Percentiles rank a stretch among this genome's conserved stretches.
These are phyloP conservation scores for Teinopalpus imperialis DNA, from an alignment of 2,888 invertebrate genomes.

Conservation along the genomic window DNA sequence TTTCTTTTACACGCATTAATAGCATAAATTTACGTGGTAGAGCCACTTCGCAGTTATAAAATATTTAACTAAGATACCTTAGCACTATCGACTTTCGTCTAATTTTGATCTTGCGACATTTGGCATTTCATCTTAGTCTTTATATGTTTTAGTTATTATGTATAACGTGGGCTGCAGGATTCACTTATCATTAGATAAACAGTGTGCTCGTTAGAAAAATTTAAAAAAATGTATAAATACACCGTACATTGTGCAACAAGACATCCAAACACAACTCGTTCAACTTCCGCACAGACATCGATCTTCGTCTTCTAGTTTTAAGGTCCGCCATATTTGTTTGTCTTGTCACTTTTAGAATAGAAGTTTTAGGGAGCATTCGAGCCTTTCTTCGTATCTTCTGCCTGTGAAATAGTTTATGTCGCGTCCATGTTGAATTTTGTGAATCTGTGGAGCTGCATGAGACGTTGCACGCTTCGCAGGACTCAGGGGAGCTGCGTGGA, in stretches of 20 bases:
- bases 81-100: too few relatives aligned
- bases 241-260: slow-evolving; percentile 77
- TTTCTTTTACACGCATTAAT: too few relatives aligned
- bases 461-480: slow-evolving; percentile 32
- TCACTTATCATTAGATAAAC: too few relatives aligned
- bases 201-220: too few relatives aligned
- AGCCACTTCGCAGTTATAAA: too few relatives aligned
- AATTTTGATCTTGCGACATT: too few relatives aligned
- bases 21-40: too few relatives aligned
- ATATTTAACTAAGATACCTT: too few relatives aligned
- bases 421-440: slow-evolving; percentile 22
- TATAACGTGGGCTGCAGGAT: too few relatives aligned
- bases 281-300: slow-evolving; percentile 58
- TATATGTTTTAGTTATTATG: too few relatives aligned
- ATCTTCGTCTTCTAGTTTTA: slow-evolving; percentile 29
- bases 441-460: slow-evolving; percentile 35
- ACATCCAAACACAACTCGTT: slow-evolving; percentile 81
- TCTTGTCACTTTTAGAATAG: slow-evolving; percentile 41
- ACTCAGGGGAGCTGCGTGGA: slow-evolving; percentile 53
- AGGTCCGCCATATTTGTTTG: slow-evolving; percentile 33
- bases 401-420: slow-evolving; percentile 27
- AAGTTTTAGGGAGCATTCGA: slow-evolving; percentile 23
- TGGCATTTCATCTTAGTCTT: too few relatives aligned
- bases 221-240: too few relatives aligned
- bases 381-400: slow-evolving; percentile 19